Percentiles rank a stretch among this genome's conserved stretches.
phyloP scores from a whole-genome alignment of 2,888 invertebrate species.

The Ichneumon xanthorius region DNA sequence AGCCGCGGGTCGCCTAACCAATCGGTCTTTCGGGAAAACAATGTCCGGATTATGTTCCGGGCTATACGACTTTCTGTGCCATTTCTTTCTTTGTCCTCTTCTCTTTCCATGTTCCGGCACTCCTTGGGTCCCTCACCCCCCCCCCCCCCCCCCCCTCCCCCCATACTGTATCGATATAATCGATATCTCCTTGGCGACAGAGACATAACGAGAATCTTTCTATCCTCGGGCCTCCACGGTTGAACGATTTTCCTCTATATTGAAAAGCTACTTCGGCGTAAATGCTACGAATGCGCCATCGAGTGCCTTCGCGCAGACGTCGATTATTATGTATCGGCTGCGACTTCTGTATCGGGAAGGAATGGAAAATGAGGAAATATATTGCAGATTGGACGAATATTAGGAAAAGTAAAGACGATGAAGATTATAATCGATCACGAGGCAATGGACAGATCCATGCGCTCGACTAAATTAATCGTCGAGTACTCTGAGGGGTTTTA shows the following conservation, averaged over 20 bases:
- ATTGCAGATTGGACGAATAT: not conserved
- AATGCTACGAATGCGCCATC: constrained; percentile 20
- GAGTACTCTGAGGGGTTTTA: no score
- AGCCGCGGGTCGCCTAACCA: not conserved
- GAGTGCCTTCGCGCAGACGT: not conserved
- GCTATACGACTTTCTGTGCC: constrained; percentile 7
- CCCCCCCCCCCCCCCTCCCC: no score
- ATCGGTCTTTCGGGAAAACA: constrained; percentile 36
- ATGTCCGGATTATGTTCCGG: constrained; percentile 18
- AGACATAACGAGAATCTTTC: constrained; percentile 39
- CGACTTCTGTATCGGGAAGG: not conserved
- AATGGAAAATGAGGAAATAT: not conserved
- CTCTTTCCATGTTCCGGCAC: not conserved
- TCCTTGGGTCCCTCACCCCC: constrained; percentile 29
- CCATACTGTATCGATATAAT: constrained; percentile 49
- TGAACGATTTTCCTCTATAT: constrained; percentile 49
- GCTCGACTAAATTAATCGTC: no score
- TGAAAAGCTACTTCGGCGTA: constrained; percentile 44
- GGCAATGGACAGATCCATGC: not conserved
- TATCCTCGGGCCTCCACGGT: not conserved
- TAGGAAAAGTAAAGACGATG: not conserved
- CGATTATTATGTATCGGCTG: not conserved
- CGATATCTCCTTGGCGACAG: constrained; percentile 56
- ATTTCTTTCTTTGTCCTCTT: constrained; percentile 32
- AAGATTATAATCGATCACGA: not conserved